Evolutionary conservation across 2,113 vertebrate species (phyloP), one percentile per base, ranked within the genome.

Genomic region (Engraulis encrasicolus): DNA sequence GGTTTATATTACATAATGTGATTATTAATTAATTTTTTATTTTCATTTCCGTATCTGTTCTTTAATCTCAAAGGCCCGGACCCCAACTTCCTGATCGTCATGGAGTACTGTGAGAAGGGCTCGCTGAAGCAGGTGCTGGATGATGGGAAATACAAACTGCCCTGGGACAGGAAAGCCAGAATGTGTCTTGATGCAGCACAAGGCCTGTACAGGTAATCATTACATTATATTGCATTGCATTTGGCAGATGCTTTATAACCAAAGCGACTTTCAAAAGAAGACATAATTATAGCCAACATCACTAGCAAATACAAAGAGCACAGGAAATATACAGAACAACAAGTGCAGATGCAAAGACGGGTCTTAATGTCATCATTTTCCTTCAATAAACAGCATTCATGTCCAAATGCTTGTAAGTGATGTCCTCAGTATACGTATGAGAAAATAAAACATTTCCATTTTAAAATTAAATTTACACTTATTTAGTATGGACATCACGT

Each of bases 21-120:
- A n/a, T n/a, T n/a, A n/a, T n/a, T 0, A 11, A 71, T 71, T 0
- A 0, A 34, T 71, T 48, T 78, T 49, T 20, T 9, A 34, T 49
- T 48, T 74, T 2, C 12, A 37, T 31, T 6, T 38, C 49, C 66
- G 23, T 38, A 6, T 20, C 38, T 19, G 23, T 38, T 19, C n/a
- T 34, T 48, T 20, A 54, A 36, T 78, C 1, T 37, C 85, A 20
- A 23, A 97, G 98, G 91, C 1, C 88, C 87, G 0, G 91, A 83
- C 0, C 94, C 96, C 36, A 90, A 93, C 18, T 98, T 94, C 91
- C 94, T 96, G 82, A 94, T 98, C 0, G 83, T 98, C 85, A 97
- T 93, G 92, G 98, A 99, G 86, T 97, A 95, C 90, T 99, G 97
- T 66, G 96, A 97, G 85, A 95, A 92, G 0, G 96, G 97, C 50